Percentiles rank a stretch among this genome's conserved stretches.
phyloP scores from a whole-genome alignment of 2,797 vertebrate species.

The Aulostomus chinensis region DNA sequence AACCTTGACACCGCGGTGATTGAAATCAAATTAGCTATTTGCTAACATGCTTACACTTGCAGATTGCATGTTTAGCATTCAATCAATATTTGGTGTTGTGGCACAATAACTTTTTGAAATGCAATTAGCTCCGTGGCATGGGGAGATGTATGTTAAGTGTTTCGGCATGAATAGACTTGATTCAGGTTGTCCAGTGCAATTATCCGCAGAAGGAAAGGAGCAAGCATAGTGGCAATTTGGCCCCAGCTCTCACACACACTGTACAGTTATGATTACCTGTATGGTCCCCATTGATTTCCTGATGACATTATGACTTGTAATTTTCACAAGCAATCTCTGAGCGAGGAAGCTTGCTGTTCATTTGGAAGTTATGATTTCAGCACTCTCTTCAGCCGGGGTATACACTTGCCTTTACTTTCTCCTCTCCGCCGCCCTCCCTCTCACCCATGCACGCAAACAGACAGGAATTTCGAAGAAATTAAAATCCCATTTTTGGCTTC shows the following conservation, averaged over 20 bases:
- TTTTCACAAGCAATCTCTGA: slow-evolving; percentile 76
- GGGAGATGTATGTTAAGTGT: slow-evolving; percentile 74
- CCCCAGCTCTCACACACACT: slow-evolving; percentile 52
- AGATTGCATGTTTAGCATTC: slow-evolving; percentile 75
- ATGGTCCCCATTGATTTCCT: slow-evolving; percentile 76
- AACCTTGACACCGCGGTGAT: slow-evolving; percentile 25
- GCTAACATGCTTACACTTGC: slow-evolving; percentile 61
- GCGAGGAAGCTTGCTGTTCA: slow-evolving; percentile 69
- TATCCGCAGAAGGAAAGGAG: slow-evolving; percentile 69
- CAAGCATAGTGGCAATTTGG: slow-evolving; percentile 74
- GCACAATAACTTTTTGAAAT: slow-evolving; percentile 72
- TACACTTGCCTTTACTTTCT: slow-evolving; percentile 12
- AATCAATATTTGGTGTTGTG: slow-evolving; percentile 76
- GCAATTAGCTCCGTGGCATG: slow-evolving; percentile 74
- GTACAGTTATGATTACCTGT: slow-evolving; percentile 78
- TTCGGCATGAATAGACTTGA: slow-evolving; percentile 74
- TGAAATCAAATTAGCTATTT: slow-evolving; percentile 74
- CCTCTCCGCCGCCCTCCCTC: neutral
- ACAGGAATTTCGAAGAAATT: slow-evolving; percentile 75
- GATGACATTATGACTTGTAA: slow-evolving; percentile 80
- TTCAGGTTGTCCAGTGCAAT: slow-evolving; percentile 80
- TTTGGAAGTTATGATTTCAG: slow-evolving; percentile 73
- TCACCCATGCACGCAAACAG: slow-evolving; percentile 58
- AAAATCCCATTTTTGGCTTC: slow-evolving; percentile 70
- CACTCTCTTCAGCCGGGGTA: slow-evolving; percentile 24